These are phyloP conservation scores for Pseudotriccus pelzelni DNA, from an alignment of 2,797 vertebrate genomes.

Conservation along the genomic window DNA sequence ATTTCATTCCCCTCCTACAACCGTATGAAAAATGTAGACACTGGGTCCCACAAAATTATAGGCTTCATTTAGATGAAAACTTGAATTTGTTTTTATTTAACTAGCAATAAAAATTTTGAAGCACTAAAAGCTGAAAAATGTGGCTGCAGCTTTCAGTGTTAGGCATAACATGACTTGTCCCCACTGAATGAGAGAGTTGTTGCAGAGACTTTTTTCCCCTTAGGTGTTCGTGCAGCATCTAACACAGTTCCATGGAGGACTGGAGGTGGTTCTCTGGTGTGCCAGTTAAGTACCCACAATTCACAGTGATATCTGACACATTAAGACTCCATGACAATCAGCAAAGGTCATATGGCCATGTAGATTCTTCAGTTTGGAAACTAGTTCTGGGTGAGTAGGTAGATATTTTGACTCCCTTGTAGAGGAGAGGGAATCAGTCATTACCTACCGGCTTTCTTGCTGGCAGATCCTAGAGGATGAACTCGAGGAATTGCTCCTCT, in stretches of 20 bases:
- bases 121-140: not conserved
- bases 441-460: not conserved
- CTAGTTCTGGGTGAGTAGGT: not conserved
- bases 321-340: not conserved
- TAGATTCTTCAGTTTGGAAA: not conserved
- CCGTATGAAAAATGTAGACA: conserved; percentile 31
- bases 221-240: not conserved
- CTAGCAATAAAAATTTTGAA: conserved; percentile 22
- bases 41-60: conserved; percentile 22
- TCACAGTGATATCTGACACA: not conserved
- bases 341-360: accelerated
- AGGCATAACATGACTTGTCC: not conserved
- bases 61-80: conserved; percentile 33
- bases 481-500: not conserved
- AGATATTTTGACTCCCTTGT: not conserved
- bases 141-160: not conserved
- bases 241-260: not conserved
- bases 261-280: not conserved
- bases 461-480: not conserved
- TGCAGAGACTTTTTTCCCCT: not conserved
- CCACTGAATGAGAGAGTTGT: not conserved
- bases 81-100: conserved; percentile 43
- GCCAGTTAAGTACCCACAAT: not conserved
- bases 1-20: conserved; percentile 28
- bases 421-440: not conserved